Evolutionary conservation across 53 echinoderm and acorn worm genomes (phyloP), one percentile per base, ranked within the genome.

Genomic region (Antedon mediterranea): DNA sequence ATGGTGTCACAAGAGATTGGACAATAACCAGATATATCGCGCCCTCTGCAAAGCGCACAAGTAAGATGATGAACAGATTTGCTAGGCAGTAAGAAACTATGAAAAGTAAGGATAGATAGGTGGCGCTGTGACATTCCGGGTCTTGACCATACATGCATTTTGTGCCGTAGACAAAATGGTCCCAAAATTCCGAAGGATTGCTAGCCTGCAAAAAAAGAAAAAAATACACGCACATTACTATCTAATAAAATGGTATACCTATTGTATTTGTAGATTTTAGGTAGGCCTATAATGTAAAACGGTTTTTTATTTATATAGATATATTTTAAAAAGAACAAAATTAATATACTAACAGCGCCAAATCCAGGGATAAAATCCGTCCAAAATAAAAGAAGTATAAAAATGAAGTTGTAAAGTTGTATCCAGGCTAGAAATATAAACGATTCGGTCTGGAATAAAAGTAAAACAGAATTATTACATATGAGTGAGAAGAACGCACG

Each of bases 41-140:
- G n/a, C 95, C 95, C 76, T 94, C 95, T 28, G 95, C 87, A 73
- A 79, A 94, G 32, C 89, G 87, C 76, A 94, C 89, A 32, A 94
- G 79, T 20, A 91, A 84, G 72, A 94, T 89, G 77, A 91, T 79
- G 85, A 94, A 87, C 23, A 94, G 91, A 75, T 94, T 91, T 32
- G 91, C 85, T 6, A 84, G 73, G 34, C 89, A 89, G 78, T 94
- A 94, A 26, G 77, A 79, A 3, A 94, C 34, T 79, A 91, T 91
- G 81, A 94, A 94, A 33, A 91, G 75, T 79, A 85, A 79, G 32
- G 86, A 83, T 0, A 85, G 79, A n/a, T 82, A 77, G 30, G 82
- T 87, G 27, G 90, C 87, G 75, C 82, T 86, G 32, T 44, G 72
- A 74, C 94, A 94, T 0, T 73, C 0, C 0, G 78, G 74, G 30